Percentiles rank a stretch among this genome's conserved stretches.
Conservation (phyloP, 2,797 vertebrate species). For the Florisuga fusca region DNA sequence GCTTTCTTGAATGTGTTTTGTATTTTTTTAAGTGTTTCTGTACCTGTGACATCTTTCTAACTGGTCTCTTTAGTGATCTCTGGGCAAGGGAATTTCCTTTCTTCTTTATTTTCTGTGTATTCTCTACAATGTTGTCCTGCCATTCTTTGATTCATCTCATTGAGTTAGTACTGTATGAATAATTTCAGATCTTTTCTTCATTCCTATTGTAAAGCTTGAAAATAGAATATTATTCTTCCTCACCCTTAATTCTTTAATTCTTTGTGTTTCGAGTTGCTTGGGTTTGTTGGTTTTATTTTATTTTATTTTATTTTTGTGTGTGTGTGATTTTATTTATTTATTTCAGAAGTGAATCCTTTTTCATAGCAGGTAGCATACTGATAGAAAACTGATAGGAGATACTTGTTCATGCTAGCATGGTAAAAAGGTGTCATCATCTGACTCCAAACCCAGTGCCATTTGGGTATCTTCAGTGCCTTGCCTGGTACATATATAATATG, state of each 20-base stretch:
- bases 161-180: not conserved
- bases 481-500: fast-evolving
- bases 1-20: not conserved
- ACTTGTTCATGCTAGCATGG: not conserved
- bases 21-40: not conserved
- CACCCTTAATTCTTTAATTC: not conserved
- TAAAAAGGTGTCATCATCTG: not conserved
- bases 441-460: not conserved
- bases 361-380: not conserved
- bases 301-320: not conserved
- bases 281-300: no score
- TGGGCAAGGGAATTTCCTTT: not conserved
- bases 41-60: not conserved
- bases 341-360: not conserved
- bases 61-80: not conserved
- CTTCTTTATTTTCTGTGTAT: not conserved
- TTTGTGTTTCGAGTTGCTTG: not conserved
- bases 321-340: not conserved
- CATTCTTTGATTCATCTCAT: not conserved
- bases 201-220: not conserved
- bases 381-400: not conserved
- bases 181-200: not conserved
- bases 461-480: not conserved
- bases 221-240: not conserved
- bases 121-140: not conserved